Percentiles rank a stretch among this genome's conserved stretches.
These are phyloP conservation scores for Megalops cyprinoides DNA, from an alignment of 2,797 vertebrate species.

Conservation along the genomic window DNA sequence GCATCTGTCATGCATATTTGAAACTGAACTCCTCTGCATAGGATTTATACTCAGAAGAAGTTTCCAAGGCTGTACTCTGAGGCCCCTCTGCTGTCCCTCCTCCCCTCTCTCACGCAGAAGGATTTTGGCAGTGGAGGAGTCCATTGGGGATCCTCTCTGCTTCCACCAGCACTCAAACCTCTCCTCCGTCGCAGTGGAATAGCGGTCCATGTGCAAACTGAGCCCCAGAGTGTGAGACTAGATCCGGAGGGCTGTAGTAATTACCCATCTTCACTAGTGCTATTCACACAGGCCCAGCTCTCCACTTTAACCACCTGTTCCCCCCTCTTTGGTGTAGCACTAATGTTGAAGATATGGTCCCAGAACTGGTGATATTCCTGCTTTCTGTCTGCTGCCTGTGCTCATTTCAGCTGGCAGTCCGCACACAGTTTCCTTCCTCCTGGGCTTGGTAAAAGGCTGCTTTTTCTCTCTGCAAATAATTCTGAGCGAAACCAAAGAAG, in stretches of 20 bases:
- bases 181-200: neutral
- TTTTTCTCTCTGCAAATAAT: neutral
- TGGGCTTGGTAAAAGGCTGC: neutral
- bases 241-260: neutral
- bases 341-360: neutral
- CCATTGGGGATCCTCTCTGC: neutral
- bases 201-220: neutral
- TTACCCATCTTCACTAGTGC: neutral
- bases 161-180: neutral
- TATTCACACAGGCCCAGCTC: neutral
- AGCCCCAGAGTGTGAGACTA: neutral
- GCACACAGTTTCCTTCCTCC: neutral
- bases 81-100: neutral
- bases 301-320: neutral
- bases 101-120: neutral
- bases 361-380: neutral
- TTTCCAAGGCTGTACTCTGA: no score
- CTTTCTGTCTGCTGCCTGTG: neutral
- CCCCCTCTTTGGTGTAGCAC: neutral
- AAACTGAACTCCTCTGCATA: neutral
- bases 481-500: neutral
- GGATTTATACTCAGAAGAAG: neutral
- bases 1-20: neutral
- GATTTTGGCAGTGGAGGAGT: slow-evolving; percentile 8
- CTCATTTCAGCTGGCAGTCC: neutral